These are phyloP conservation scores for Plagodis dolabraria DNA, from an alignment of 2,888 invertebrate genomes.

Conservation along the genomic window DNA sequence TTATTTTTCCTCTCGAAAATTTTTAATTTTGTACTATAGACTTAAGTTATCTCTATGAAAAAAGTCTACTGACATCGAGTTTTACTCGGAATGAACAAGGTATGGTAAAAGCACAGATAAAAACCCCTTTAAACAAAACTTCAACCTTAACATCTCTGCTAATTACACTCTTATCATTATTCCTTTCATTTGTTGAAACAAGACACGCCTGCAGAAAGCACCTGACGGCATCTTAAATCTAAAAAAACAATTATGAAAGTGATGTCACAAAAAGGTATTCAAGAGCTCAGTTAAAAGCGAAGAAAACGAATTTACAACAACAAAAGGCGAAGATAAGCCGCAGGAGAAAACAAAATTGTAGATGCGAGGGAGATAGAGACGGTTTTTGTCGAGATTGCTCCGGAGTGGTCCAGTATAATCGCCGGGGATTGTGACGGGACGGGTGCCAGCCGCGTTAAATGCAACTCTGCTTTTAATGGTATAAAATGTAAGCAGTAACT, in stretches of 20 bases:
- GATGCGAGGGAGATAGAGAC: slow-evolving; percentile 49
- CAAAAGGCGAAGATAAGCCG: slow-evolving; percentile 57
- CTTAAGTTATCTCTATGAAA: too few species aligned
- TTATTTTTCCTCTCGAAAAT: too few species aligned
- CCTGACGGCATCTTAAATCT: slow-evolving; percentile 5
- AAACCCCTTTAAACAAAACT: slow-evolving; percentile 1
- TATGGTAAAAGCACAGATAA: too few species aligned
- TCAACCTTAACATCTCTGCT: slow-evolving; percentile 17
- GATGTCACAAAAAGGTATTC: slow-evolving; percentile 27
- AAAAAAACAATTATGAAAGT: slow-evolving; percentile 16
- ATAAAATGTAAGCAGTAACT: slow-evolving; percentile 1
- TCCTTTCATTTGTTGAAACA: slow-evolving; percentile 30
- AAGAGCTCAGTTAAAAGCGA: slow-evolving; percentile 43
- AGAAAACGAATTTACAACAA: slow-evolving; percentile 56
- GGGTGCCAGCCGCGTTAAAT: slow-evolving; percentile 36
- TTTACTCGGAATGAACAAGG: too few species aligned
- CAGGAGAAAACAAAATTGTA: slow-evolving; percentile 51
- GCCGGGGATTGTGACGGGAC: slow-evolving; percentile 44
- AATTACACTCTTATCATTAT: slow-evolving; percentile 43
- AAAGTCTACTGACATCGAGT: too few species aligned
- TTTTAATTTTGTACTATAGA: too few species aligned
- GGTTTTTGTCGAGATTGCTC: slow-evolving; percentile 47
- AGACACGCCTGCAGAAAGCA: slow-evolving; percentile 35
- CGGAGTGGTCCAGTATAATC: slow-evolving; percentile 44
- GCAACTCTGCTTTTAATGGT: slow-evolving; percentile 28